Base-by-base conservation (phyloP, 2,797 vertebrate species). In the Smutsia gigantea region DNA sequence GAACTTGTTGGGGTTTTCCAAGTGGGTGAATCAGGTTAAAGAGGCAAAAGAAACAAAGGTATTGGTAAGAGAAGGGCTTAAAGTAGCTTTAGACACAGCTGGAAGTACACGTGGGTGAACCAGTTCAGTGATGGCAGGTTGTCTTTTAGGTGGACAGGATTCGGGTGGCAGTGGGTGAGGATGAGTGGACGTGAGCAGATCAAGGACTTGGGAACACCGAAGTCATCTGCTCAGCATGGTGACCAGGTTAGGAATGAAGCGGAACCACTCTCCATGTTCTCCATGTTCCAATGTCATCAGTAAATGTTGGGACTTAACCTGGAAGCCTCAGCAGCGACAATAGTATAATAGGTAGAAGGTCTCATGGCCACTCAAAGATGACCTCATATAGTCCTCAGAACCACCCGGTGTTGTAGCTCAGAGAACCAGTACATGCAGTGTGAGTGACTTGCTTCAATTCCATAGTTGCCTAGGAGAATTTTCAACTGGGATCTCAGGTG, bases 1-100 rank as follows among this genome's bases (percentile, higher is more conserved):
- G 31, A 71, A 25, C 29, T 42, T 15, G 9, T 53, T 75, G 59
- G n/a, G 19, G 29, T 87, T 94, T 95, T 95, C 86, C 37, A 77
- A 7, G 39, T 27, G 31, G 10, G 15, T 49, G 46, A 92, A 77
- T 27, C 37, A n/a, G 46, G 2, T 55, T 46, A 68, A 86, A 68
- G n/a, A 13, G 29, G 1, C 21, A 53, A 34, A 42, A 49, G 74
- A 89, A 74, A 49, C 34, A 42, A 19, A 74, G 17, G 17, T 68
- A 18, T 68, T 72, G 83, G 57, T 34, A 55, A 77, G 49, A 66
- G 61, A 51, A 81, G 31, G 4, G 34, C 34, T 55, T 88, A 10
- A 34, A 18, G 78, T 72, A 81, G 77, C 74, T 86, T 64, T 15
- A 77, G 55, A 29, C 25, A 0, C 25, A 75, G 42, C 12, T 72